A percentile compares a stretch with the other conserved stretches of the same genome.
phyloP scores from a whole-genome alignment of 2,888 invertebrate species.

The Diadegma fenestrale region DNA sequence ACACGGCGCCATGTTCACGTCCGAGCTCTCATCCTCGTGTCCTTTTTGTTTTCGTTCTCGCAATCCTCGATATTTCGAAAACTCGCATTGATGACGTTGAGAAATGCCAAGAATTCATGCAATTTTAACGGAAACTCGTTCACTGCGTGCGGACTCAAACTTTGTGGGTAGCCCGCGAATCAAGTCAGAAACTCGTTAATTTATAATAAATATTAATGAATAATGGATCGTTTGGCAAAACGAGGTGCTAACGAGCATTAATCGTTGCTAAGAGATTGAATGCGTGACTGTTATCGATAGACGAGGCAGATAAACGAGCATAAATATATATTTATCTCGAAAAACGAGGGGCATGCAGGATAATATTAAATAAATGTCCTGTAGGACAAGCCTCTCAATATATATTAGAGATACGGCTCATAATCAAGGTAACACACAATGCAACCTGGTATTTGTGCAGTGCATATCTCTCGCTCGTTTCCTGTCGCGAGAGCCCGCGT shows the following conservation, averaged over 20 bases:
- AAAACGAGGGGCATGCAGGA: constrained; percentile 5
- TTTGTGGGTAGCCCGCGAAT: constrained; percentile 21
- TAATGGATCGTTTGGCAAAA: constrained; percentile 54
- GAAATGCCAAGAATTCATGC: background rate
- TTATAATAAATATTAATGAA: constrained; percentile 38
- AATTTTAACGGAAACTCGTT: background rate
- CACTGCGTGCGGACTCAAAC: background rate
- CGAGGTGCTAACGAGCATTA: constrained; percentile 67
- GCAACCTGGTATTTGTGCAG: constrained; percentile 56
- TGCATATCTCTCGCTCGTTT: constrained; percentile 52
- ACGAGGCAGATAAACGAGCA: constrained; percentile 60
- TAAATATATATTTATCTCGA: constrained; percentile 16
- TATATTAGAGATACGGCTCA: constrained; percentile 58
- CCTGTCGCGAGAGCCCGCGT: constrained; percentile 37
- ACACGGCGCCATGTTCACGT: constrained; percentile 70
- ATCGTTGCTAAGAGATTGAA: constrained; percentile 59
- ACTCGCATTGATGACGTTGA: too few relatives aligned
- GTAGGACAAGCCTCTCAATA: constrained; percentile 48
- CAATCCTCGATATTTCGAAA: constrained; percentile 75
- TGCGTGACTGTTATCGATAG: constrained; percentile 64
- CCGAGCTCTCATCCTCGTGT: constrained; percentile 44
- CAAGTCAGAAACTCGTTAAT: constrained; percentile 14
- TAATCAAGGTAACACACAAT: constrained; percentile 60
- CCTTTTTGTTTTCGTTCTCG: constrained; percentile 53
- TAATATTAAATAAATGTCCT: constrained; percentile 54